phyloP scores from a whole-genome alignment of 2,888 invertebrate genomes.

The Brachynemurus nebulosus region DNA sequence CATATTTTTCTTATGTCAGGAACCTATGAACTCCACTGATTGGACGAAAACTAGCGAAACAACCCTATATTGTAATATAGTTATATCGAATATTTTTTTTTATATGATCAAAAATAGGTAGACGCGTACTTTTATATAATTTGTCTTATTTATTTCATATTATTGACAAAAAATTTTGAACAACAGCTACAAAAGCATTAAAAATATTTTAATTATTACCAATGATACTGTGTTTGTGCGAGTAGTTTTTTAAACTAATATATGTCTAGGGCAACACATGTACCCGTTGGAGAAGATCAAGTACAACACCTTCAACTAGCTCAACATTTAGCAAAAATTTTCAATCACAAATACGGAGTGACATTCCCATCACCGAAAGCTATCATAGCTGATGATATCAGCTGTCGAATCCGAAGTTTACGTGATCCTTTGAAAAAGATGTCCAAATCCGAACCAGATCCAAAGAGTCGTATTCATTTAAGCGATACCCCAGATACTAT shows the following conservation, averaged over 20 bases:
- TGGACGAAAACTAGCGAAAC: no score
- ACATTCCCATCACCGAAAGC: constrained; percentile 67
- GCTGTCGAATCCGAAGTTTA: constrained; percentile 62
- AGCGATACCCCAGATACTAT: constrained; percentile 60
- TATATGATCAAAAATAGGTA: no score
- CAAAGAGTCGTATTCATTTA: constrained; percentile 64
- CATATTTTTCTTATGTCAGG: no score
- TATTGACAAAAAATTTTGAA: no score
- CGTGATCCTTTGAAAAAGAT: constrained; percentile 84
- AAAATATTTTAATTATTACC: no score
- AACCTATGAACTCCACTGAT: no score
- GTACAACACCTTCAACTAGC: constrained; percentile 73
- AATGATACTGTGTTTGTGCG: no score
- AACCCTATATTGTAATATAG: no score
- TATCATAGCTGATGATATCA: constrained; percentile 44
- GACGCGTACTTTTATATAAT: no score
- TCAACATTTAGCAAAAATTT: constrained; percentile 63
- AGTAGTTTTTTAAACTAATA: not conserved
- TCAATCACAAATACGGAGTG: constrained; percentile 62
- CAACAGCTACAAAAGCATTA: no score
- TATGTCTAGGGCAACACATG: constrained; percentile 61
- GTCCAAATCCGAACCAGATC: constrained; percentile 88
- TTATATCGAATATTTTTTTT: no score
- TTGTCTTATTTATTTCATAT: no score
- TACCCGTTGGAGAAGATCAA: constrained; percentile 95